Conservation (phyloP, 2,113 vertebrate genomes). For the Physeter macrocephalus region DNA sequence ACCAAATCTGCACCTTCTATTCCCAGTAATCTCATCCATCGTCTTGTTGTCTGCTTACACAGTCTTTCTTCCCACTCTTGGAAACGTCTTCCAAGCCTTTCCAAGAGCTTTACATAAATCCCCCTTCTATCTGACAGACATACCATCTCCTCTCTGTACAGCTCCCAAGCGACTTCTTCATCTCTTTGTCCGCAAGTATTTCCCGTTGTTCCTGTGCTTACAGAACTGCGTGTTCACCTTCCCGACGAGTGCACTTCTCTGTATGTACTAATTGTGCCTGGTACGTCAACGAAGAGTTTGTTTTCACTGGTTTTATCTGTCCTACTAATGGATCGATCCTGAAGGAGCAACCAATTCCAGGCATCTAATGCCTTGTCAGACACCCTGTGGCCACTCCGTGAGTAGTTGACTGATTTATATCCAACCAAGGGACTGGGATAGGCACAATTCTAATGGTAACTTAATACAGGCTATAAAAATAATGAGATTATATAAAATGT, state of each 20-base stretch:
- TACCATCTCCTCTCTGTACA: neutral
- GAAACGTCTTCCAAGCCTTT: neutral
- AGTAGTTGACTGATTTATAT: neutral
- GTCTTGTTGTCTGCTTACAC: neutral
- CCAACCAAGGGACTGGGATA: neutral
- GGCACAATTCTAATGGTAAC: neutral
- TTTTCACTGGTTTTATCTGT: neutral
- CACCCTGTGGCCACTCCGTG: neutral
- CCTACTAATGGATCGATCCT: conserved; percentile 1
- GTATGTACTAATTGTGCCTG: neutral
- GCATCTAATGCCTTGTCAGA: neutral
- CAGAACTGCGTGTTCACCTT: neutral
- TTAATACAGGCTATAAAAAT: neutral
- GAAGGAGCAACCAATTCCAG: neutral
- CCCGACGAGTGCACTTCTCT: neutral
- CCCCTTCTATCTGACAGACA: neutral
- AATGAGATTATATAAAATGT: neutral
- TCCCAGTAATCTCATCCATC: neutral
- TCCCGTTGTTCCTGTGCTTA: neutral
- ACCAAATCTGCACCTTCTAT: neutral
- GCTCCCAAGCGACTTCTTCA: neutral
- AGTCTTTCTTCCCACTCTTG: neutral
- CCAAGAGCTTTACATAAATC: neutral
- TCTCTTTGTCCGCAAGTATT: neutral
- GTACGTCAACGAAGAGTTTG: neutral